Evolutionary conservation across 2,797 vertebrate species (phyloP), one percentile per base, ranked within the genome.

Genomic region (Xiphophorus birchmanni): DNA sequence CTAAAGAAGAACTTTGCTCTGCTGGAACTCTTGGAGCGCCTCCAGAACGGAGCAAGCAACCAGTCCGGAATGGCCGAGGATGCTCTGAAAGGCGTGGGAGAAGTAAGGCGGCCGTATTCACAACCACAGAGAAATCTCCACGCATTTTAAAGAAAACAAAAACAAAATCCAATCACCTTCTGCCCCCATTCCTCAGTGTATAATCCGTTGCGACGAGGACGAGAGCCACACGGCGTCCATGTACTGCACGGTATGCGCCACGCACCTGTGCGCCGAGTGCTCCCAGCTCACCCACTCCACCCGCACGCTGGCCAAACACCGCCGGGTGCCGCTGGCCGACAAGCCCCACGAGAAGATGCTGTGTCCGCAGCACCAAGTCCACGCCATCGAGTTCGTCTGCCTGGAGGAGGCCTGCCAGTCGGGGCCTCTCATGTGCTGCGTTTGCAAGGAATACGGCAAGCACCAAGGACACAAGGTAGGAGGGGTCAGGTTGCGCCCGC

Each of bases 1-100:
- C 92, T 99, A 87, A 99, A 99, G 94, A 99, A 99, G 93, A 99
- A 99, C 93, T 99, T 99, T 95, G 98, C 98, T 89, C 95, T 99
- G 87, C 95, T 99, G 74, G 98, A 99, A 82, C 97, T 99, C 52
- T 86, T 99, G 89, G 98, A 99, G 93, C 96, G 98, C 71, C 95
- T 99, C 69, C 98, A 99, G 92, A 99, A 99, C 86, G 98, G 98
- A 65, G 96, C 97, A 4, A 93, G 93, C 89, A 97, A 97, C 91
- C 98, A 98, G 82, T 96, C 95, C 9, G 97, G 97, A 17, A 95
- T 96, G 79, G 91, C 96, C 11, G 98, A 99, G 90, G 98, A 98
- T 60, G 92, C 93, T 29, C 91, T 98, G 90, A 97, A 95, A 74
- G 95, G 97, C 7, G 97, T 97, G 95, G 98, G 97, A 94, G 98